Evolutionary conservation across 2,797 vertebrate genomes (phyloP), one percentile per base, ranked within the genome.

Genomic region (Xenopus petersii): DNA sequence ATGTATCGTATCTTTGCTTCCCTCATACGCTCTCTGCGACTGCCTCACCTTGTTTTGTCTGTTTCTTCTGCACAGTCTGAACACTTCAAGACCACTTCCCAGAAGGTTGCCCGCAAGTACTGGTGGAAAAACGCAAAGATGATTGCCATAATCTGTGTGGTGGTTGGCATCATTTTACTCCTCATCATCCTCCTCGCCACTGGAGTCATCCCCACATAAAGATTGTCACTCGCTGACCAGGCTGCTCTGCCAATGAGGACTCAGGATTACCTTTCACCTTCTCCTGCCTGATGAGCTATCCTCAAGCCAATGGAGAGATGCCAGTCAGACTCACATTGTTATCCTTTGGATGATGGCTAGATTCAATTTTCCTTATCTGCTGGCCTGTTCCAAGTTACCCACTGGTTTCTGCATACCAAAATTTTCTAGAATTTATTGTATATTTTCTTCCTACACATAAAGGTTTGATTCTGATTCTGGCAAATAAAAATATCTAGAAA

Each of bases 41-140:
- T 42, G 4, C 36, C 36, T 42, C 36, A 42, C 36, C 6, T 5
- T 17, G 15, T 17, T 56, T 56, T 56, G 4, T 63, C 12, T 63
- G 4, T 63, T 26, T 30, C 13, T 63, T 24, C 4, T 9, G 46
- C 67, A 42, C 87, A 98, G 96, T 95, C 95, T 0, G 94, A 97
- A 82, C 89, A 94, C 89, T 97, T 98, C 87, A 94, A 94, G 88
- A 95, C 95, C 12, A 96, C 95, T 0, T 94, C 95, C 0, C 92
- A 94, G 85, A 96, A 96, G 82, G 93, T 98, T 81, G 93, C 94
- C 2, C 91, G 94, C 0, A 87, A 92, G 42, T 96, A 94, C 88
- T 98, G 95, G 95, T 96, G 95, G 95, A 95, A 95, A 86, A 97
- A 97, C 2, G 88, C 93, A 65, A 98, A 97, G 91, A 86, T 98